These are phyloP conservation scores for Paralichthys olivaceus DNA, from an alignment of 2,113 vertebrate genomes.

Conservation along the genomic window DNA sequence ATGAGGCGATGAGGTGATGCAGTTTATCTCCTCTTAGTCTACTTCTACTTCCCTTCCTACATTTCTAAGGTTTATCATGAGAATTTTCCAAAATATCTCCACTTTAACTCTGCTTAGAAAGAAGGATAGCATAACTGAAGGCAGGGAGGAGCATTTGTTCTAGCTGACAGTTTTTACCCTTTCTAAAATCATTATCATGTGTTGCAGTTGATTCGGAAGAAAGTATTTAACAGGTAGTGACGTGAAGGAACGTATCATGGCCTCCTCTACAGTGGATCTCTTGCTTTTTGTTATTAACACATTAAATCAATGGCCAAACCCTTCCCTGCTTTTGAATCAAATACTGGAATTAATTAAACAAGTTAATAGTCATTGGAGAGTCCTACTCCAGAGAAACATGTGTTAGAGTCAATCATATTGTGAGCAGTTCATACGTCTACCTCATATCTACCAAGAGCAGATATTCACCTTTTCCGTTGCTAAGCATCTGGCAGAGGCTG, in stretches of 20 bases:
- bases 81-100: no score
- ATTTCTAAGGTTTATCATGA: not conserved
- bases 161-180: not conserved
- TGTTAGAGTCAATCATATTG: not conserved
- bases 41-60: not conserved
- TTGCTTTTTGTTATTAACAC: not conserved
- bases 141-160: no score
- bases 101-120: no score
- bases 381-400: no score
- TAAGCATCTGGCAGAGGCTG: constrained; percentile 86
- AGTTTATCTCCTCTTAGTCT: not conserved
- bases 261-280: not conserved
- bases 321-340: not conserved
- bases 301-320: not conserved
- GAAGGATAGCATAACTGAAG: no score
- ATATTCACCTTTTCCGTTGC: constrained; percentile 82
- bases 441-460: not conserved
- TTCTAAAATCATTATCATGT: not conserved
- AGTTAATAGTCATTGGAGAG: no score
- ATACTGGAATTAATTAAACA: not conserved
- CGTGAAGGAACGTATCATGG: not conserved
- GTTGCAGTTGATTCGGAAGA: not conserved
- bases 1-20: not conserved
- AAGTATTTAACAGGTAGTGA: not conserved
- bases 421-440: not conserved